phyloP scores from a whole-genome alignment of 2,888 invertebrate species.

The Mesodorylaimus sp. region DNA sequence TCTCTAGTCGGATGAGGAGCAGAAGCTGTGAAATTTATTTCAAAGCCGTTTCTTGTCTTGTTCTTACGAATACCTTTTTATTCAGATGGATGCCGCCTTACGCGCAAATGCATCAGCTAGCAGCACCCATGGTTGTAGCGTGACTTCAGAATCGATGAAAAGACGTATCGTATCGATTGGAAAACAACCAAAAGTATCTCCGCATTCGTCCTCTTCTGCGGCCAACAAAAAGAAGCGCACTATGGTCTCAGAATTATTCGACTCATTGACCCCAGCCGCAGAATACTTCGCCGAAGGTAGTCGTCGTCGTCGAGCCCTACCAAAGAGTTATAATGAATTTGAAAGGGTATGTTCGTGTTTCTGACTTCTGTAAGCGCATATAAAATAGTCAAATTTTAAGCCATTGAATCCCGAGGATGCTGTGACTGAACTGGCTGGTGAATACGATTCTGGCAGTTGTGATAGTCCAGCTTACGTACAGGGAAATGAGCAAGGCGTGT shows the following conservation, averaged over 20 bases:
- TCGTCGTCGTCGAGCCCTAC: constrained; percentile 14
- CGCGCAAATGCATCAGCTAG: too few relatives aligned
- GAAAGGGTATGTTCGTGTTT: too few relatives aligned
- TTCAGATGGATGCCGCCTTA: too few relatives aligned
- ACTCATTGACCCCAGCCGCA: constrained; percentile 20
- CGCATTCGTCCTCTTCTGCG: too few relatives aligned
- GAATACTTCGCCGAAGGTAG: constrained; percentile 22
- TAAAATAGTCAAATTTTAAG: constrained; percentile 4
- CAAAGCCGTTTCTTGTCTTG: too few relatives aligned
- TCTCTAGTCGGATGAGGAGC: too few relatives aligned
- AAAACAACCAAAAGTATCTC: constrained; percentile 21
- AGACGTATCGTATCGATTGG: constrained; percentile 23
- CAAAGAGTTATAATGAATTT: neutral
- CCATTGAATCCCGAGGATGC: neutral
- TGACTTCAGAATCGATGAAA: constrained; percentile 8
- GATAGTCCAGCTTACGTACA: too few relatives aligned
- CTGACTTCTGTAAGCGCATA: constrained; percentile 13
- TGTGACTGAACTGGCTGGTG: too few relatives aligned
- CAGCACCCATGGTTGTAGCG: neutral
- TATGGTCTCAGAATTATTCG: constrained; percentile 24
- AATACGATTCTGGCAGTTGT: too few relatives aligned
- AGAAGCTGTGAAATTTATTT: too few relatives aligned
- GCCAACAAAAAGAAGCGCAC: constrained; percentile 17
- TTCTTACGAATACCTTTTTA: too few relatives aligned
- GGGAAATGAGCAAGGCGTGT: too few relatives aligned